Evolutionary conservation across 2,797 vertebrate species (phyloP), one percentile per base, ranked within the genome.

Genomic region (Pipistrellus pipistrellus): DNA sequence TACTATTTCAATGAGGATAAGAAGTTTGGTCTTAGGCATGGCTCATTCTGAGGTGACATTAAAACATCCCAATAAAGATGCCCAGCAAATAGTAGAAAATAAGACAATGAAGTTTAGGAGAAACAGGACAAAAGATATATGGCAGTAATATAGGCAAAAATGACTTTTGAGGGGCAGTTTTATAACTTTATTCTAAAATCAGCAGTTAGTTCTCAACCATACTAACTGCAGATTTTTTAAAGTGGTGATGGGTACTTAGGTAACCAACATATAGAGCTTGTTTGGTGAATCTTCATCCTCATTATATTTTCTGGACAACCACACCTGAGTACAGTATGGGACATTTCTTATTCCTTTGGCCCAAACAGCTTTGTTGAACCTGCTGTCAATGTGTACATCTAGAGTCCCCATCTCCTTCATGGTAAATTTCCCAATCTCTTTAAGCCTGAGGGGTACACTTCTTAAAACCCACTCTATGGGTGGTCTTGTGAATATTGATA

Each of bases 21-120:
- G 68, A 73, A 83, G 41, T 86, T 89, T 85, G 46, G 18, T 81
- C 32, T 88, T 80, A 66, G 46, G 76, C 8, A 46, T 46, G 48
- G n/a, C 51, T 94, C 35, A 92, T 30, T 68, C 77, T 32, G 32
- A 77, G n/a, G 2, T 64, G 41, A 76, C n/a, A 80, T 38, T 62
- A 92, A 87, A 96, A 93, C 20, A 86, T 23, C 6, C 10, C 82
- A 88, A 66, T 14, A 83, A 96, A 92, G 81, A 91, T 66, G 25
- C 27, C 53, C 69, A 81, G 41, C 46, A 44, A 91, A 64, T 35
- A 81, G 11, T 3, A 68, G 38, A 81, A 85, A 81, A 38, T 25
- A 81, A 71, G 53, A n/a, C 35, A 87, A n/a, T 57, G 59, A 51
- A 94, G 46, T 85, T 75, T 17, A 76, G 35, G 81, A 95, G 78